phyloP scores from a whole-genome alignment of 1,140 invertebrate species.

The Drosophila varians region DNA sequence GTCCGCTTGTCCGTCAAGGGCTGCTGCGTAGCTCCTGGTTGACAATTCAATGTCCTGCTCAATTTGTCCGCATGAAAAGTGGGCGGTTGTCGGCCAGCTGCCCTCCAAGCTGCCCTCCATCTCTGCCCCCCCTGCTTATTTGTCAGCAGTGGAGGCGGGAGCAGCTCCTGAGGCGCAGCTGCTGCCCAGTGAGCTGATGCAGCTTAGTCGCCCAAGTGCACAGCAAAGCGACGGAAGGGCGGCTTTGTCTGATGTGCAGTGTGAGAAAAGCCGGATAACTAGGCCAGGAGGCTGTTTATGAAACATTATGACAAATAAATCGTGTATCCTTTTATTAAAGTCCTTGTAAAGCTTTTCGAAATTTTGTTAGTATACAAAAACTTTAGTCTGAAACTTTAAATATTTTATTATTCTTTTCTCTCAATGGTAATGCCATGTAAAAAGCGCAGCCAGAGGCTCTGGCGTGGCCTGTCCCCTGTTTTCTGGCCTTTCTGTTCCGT shows the following conservation, averaged over 20 bases:
- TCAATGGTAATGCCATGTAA: conserved; percentile 44
- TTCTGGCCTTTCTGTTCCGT: conserved; percentile 17
- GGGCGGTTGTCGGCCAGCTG: conserved; percentile 25
- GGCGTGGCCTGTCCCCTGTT: conserved; percentile 32
- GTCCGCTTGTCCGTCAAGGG: conserved; percentile 55
- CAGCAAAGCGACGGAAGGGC: conserved; percentile 45
- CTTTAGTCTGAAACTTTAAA: too few species aligned
- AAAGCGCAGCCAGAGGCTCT: conserved; percentile 72
- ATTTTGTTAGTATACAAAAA: too few species aligned
- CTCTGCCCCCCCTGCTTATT: conserved; percentile 36
- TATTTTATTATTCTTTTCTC: conserved; percentile 2
- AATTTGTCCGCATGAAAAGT: conserved; percentile 75
- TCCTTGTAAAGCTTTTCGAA: too few species aligned
- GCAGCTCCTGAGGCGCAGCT: conserved; percentile 33
- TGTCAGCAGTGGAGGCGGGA: conserved; percentile 43
- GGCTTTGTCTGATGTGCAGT: conserved; percentile 47
- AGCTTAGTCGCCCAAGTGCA: conserved; percentile 79
- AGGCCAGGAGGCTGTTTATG: not conserved
- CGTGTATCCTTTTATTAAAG: too few species aligned
- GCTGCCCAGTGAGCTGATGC: conserved; percentile 63
- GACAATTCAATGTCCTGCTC: conserved; percentile 81
- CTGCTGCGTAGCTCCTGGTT: conserved; percentile 61
- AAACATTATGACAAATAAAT: too few species aligned
- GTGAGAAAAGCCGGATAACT: not conserved
- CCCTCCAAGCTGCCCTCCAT: too few species aligned